A percentile compares a stretch with the other conserved stretches of the same genome.
These are phyloP conservation scores for Fundulus diaphanus DNA, from an alignment of 2,797 vertebrate genomes.

Conservation along the genomic window DNA sequence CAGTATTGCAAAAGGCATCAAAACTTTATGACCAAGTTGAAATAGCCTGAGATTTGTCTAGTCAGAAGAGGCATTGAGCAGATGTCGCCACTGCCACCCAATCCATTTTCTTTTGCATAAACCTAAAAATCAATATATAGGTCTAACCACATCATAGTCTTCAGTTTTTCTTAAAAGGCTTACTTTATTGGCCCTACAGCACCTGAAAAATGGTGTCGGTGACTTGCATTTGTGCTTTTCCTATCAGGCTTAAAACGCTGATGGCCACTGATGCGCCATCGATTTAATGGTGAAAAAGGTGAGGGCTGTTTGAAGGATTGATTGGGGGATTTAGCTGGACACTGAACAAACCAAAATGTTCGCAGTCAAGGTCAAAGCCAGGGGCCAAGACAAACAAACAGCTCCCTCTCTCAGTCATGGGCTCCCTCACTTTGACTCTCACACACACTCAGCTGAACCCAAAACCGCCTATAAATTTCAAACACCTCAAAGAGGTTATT, in stretches of 20 bases:
- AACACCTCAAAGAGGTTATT: background rate
- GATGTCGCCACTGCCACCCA: background rate
- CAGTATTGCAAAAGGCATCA: background rate
- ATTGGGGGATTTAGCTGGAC: constrained; percentile 81
- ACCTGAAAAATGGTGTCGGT: constrained; percentile 37
- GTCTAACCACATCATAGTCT: background rate
- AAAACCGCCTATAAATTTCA: background rate
- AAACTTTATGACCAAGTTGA: background rate
- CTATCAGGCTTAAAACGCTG: constrained; percentile 53
- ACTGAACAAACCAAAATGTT: constrained; percentile 70
- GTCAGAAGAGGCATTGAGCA: background rate
- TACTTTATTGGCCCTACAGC: constrained; percentile 18
- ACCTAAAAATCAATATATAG: background rate
- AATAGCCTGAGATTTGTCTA: background rate
- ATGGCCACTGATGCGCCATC: constrained; percentile 69
- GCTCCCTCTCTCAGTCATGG: constrained; percentile 44
- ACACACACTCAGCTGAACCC: background rate
- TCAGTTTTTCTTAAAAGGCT: background rate
- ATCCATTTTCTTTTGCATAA: background rate
- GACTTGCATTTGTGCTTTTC: constrained; percentile 26
- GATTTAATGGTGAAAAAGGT: constrained; percentile 70
- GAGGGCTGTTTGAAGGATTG: constrained; percentile 72
- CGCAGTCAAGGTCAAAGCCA: constrained; percentile 66
- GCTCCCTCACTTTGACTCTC: constrained; percentile 37
- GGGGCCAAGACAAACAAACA: constrained; percentile 76